phyloP scores from a whole-genome alignment of 2,113 vertebrate species.

The Anser cygnoides region DNA sequence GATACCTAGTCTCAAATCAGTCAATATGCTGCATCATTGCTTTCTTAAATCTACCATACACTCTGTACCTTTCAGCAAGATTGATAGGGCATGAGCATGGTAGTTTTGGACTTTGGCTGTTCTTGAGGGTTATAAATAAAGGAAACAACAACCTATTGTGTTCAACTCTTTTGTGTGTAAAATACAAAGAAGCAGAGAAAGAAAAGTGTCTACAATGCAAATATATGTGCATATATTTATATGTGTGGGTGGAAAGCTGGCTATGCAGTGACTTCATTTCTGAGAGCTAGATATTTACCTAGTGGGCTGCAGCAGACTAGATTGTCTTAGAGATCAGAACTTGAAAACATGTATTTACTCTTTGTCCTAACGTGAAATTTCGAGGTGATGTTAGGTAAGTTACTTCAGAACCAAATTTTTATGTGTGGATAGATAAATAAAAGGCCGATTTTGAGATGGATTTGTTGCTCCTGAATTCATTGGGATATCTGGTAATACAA shows the following conservation, averaged over 20 bases:
- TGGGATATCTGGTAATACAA: not conserved
- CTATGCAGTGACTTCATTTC: not conserved
- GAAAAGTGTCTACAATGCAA: not conserved
- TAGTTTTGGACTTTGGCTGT: not conserved
- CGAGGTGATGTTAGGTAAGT: not conserved
- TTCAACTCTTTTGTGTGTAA: not conserved
- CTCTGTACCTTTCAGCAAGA: constrained; percentile 22
- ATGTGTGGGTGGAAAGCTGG: not conserved
- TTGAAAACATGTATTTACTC: not conserved
- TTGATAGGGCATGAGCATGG: not conserved
- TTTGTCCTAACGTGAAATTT: not conserved
- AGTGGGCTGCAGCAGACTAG: not conserved
- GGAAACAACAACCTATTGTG: not conserved
- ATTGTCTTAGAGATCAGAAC: not conserved
- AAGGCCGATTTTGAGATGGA: not conserved
- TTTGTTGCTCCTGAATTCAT: not conserved
- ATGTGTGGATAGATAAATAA: not conserved
- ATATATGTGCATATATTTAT: not conserved
- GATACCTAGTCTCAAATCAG: constrained; percentile 6
- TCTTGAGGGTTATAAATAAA: constrained; percentile 41
- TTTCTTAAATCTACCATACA: constrained; percentile 18
- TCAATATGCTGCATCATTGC: constrained; percentile 25
- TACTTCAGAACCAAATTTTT: not conserved
- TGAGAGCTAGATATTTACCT: not conserved
- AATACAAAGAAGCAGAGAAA: not conserved